phyloP scores from a whole-genome alignment of 2,113 vertebrate genomes.

The Osmerus mordax region DNA sequence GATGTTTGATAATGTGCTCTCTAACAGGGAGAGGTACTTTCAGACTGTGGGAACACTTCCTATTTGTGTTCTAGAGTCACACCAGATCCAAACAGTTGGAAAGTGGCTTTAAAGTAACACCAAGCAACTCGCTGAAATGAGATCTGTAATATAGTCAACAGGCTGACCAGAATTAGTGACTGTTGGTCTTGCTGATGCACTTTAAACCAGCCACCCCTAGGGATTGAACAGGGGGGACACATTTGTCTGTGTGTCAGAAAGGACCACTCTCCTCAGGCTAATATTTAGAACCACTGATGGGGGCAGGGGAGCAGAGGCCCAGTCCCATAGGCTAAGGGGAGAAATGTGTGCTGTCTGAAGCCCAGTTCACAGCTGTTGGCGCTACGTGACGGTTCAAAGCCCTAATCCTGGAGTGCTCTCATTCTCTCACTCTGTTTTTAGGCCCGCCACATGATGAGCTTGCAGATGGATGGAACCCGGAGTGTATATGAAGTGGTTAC shows the following conservation, averaged over 20 bases:
- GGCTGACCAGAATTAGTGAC: constrained; percentile 54
- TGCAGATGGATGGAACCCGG: constrained; percentile 16
- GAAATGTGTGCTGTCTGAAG: constrained; percentile 51
- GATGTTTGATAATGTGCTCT: neutral
- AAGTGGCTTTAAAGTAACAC: constrained; percentile 44
- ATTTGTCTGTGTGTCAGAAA: constrained; percentile 57
- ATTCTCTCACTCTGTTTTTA: constrained; percentile 53
- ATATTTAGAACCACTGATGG: constrained; percentile 59
- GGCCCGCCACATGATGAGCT: constrained; percentile 17
- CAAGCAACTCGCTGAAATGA: constrained; percentile 41
- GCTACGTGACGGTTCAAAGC: constrained; percentile 49
- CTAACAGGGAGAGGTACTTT: constrained; percentile 35
- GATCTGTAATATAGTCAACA: constrained; percentile 60
- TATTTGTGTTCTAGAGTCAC: constrained; percentile 49
- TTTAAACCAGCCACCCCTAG: constrained; percentile 21
- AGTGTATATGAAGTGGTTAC: constrained; percentile 17
- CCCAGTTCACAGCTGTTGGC: constrained; percentile 64
- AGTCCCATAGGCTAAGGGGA: constrained; percentile 40
- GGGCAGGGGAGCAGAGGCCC: constrained; percentile 22
- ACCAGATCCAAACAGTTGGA: constrained; percentile 38
- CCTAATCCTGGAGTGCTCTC: constrained; percentile 42
- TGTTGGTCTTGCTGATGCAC: constrained; percentile 70
- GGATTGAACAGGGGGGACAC: constrained; percentile 54
- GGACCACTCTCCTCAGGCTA: constrained; percentile 48
- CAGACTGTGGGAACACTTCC: constrained; percentile 43